Percentiles rank a stretch among this genome's conserved stretches.
phyloP scores from a whole-genome alignment of 1,140 invertebrate genomes.

The Scaptodrosophila lebanonensis region DNA sequence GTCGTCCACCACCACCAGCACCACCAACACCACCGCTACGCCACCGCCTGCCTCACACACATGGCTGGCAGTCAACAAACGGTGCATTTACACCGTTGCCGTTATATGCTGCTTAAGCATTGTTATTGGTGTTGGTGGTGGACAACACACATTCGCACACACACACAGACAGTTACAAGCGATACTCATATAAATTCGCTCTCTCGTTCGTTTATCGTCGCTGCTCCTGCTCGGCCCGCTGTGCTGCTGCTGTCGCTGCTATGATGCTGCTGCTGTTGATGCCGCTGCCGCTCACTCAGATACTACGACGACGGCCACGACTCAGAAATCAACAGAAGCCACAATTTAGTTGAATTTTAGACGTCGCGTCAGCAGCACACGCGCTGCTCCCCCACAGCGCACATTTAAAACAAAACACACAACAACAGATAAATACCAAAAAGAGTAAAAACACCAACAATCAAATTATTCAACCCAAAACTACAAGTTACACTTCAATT shows the following conservation, averaged over 20 bases:
- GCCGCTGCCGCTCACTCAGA: slow-evolving; percentile 19
- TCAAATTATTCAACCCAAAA: slow-evolving; percentile 18
- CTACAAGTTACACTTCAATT: slow-evolving; percentile 32
- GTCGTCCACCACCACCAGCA: not conserved
- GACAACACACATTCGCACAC: slow-evolving; percentile 31
- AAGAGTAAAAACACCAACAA: slow-evolving; percentile 18
- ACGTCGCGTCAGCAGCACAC: slow-evolving; percentile 77
- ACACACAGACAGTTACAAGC: slow-evolving; percentile 13
- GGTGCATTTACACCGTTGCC: slow-evolving; percentile 54
- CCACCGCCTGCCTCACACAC: slow-evolving; percentile 23
- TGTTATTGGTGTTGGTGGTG: slow-evolving; percentile 71
- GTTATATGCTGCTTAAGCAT: slow-evolving; percentile 41
- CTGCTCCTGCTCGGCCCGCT: too few species aligned
- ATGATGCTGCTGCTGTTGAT: slow-evolving; percentile 8
- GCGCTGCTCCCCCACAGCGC: slow-evolving; percentile 64
- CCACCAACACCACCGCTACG: slow-evolving; percentile 12
- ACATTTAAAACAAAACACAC: slow-evolving; percentile 19
- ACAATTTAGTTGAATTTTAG: slow-evolving; percentile 62
- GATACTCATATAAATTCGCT: slow-evolving; percentile 12
- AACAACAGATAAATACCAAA: slow-evolving; percentile 51
- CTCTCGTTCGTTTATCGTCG: too few species aligned
- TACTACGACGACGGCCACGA: slow-evolving; percentile 19
- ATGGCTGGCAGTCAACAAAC: slow-evolving; percentile 36
- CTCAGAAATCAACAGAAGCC: slow-evolving; percentile 39
- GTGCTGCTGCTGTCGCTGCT: slow-evolving; percentile 13